Evolutionary conservation across 2,797 vertebrate genomes (phyloP).

Genomic region (Syncerus caffer): DNA sequence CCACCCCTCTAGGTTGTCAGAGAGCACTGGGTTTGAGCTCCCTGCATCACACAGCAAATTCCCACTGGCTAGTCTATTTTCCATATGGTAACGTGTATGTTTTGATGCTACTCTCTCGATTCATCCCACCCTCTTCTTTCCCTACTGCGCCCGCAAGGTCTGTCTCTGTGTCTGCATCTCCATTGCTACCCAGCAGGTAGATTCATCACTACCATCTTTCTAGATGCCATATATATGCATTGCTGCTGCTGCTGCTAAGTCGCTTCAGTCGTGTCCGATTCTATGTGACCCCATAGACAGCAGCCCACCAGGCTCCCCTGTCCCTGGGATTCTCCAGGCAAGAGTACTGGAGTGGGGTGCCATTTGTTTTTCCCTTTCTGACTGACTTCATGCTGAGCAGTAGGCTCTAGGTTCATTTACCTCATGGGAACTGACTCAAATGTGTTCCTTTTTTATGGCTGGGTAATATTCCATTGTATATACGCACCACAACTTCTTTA

Average conservation of each 20-base stretch:
- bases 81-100: not conserved
- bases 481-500: not conserved
- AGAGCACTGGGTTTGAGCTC: not conserved
- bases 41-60: not conserved
- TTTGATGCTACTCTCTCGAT: not conserved
- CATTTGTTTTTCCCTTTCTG: not conserved
- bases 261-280: too few relatives aligned
- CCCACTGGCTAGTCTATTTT: not conserved
- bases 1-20: not conserved
- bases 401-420: not conserved
- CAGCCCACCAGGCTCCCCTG: too few relatives aligned
- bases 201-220: not conserved
- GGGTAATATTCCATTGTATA: not conserved
- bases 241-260: not conserved
- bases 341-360: too few relatives aligned
- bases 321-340: too few relatives aligned
- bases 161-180: not conserved
- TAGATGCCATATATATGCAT: not conserved
- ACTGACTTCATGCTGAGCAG: not conserved
- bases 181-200: not conserved
- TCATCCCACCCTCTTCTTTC: not conserved
- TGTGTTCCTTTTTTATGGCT: not conserved
- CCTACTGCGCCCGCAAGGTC: not conserved
- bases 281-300: too few relatives aligned
- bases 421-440: not conserved